These are phyloP conservation scores for Petaurus breviceps DNA, from an alignment of 2,113 vertebrate genomes.

Conservation along the genomic window DNA sequence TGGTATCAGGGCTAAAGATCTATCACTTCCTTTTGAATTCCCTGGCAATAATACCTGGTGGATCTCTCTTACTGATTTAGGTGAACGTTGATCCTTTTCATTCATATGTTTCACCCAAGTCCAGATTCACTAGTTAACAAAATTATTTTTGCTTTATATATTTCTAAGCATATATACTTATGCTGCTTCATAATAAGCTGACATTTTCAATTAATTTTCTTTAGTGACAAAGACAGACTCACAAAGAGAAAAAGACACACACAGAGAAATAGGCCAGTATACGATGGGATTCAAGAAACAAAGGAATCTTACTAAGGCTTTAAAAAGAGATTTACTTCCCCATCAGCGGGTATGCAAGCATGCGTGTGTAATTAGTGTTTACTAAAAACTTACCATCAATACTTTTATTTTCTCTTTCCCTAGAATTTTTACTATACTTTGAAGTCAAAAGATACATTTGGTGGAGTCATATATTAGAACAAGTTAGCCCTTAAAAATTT, in stretches of 20 bases:
- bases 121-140: conserved; percentile 27
- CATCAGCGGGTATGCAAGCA: too few species aligned
- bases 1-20: conserved; percentile 55
- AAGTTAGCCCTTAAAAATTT: not conserved
- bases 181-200: not conserved
- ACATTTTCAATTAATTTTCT: not conserved
- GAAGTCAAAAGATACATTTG: conserved; percentile 34
- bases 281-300: not conserved
- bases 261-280: not conserved
- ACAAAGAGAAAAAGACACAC: not conserved
- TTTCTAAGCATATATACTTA: not conserved
- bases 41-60: not conserved
- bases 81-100: conserved; percentile 35
- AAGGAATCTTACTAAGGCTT: not conserved
- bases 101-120: conserved; percentile 9
- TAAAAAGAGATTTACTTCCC: not conserved
- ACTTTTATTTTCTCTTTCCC: conserved; percentile 13
- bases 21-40: conserved; percentile 25
- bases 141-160: not conserved
- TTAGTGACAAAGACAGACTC: not conserved
- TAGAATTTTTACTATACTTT: conserved; percentile 4
- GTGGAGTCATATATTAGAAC: not conserved
- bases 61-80: conserved; percentile 40
- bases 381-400: not conserved
- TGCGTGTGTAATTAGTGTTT: not conserved